Conservation (phyloP, 2,888 invertebrate genomes). For the Himalopsyche kuldschensis region DNA sequence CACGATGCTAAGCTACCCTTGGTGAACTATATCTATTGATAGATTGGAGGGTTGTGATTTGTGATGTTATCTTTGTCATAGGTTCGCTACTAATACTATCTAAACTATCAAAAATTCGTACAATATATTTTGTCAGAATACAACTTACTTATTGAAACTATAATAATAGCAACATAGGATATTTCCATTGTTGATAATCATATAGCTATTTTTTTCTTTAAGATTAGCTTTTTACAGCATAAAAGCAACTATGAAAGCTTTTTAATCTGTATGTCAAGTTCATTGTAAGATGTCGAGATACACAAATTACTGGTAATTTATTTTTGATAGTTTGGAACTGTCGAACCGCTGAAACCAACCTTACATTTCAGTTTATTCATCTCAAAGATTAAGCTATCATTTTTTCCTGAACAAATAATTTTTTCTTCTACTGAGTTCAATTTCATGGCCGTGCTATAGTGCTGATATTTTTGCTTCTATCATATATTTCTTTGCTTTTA, state of each 20-base stretch:
- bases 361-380: not conserved
- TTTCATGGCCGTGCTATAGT: not conserved
- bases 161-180: no score
- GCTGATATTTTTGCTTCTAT: not conserved
- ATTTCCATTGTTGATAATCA: no score
- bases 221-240: no score
- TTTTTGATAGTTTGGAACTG: not conserved
- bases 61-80: not conserved
- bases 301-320: not conserved
- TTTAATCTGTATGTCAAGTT: no score
- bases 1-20: slow-evolving; percentile 17
- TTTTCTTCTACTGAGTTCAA: not conserved
- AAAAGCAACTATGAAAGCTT: no score
- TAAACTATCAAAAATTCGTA: not conserved
- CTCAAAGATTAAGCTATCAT: no score
- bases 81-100: not conserved
- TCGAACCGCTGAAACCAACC: not conserved
- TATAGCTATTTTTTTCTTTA: no score
- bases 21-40: slow-evolving; percentile 30
- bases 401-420: no score
- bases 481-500: not conserved
- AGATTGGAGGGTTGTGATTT: not conserved
- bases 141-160: not conserved
- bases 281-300: no score
- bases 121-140: not conserved